A percentile compares a stretch with the other conserved stretches of the same genome.
phyloP scores from a whole-genome alignment of 2,888 invertebrate species.

The Chouioia cunea region DNA sequence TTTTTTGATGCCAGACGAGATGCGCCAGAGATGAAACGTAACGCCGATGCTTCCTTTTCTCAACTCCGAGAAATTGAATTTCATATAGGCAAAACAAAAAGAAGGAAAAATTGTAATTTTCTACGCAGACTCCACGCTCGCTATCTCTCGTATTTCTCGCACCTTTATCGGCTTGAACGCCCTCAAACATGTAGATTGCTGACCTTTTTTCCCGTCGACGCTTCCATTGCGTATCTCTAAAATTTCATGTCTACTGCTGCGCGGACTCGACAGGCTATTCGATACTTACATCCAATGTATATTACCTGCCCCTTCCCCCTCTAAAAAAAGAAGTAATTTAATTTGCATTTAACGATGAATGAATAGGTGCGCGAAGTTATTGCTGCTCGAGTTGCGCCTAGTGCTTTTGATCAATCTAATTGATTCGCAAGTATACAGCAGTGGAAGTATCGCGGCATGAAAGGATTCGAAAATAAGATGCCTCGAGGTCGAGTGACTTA shows the following conservation, averaged over 20 bases:
- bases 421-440: no score
- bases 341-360: no score
- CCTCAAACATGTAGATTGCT: constrained; percentile 28
- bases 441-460: no score
- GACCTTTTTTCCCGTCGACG: not conserved
- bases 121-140: constrained; percentile 22
- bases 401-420: no score
- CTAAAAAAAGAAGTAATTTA: no score
- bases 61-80: constrained; percentile 54
- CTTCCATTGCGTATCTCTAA: not conserved
- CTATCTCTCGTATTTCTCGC: constrained; percentile 22
- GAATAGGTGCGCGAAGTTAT: no score
- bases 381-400: no score
- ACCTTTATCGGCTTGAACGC: constrained; percentile 35
- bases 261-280: no score
- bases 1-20: constrained; percentile 44
- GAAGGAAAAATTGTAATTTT: constrained; percentile 54
- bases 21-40: constrained; percentile 45
- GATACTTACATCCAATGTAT: no score
- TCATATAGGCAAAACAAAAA: constrained; percentile 43
- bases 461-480: no score
- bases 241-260: constrained; percentile 14
- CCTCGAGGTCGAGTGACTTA: no score
- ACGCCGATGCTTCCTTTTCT: constrained; percentile 23
- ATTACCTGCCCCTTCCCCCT: no score